Base-by-base conservation (phyloP, 2,113 vertebrate genomes). In the Hemicordylus capensis region DNA sequence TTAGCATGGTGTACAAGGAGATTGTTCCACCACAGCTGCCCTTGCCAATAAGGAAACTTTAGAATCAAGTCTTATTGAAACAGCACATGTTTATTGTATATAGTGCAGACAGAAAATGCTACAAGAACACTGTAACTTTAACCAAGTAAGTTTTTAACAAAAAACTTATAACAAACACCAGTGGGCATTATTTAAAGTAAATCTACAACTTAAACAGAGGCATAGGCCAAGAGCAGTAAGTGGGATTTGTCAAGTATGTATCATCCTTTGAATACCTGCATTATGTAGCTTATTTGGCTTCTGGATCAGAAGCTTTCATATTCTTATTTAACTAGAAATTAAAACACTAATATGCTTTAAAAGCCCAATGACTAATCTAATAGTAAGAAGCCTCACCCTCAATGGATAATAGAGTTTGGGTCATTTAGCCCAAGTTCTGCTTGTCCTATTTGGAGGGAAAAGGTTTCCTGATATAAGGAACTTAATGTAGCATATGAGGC, bases 41-140 rank as follows among this genome's bases (percentile, higher is more conserved):
- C 39, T 66, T 59, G 48, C 24, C 37, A 28, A 17, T 58, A 72
- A 56, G 17, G 26, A 70, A 20, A 3, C 66, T 85, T 61, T 11
- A 10, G 28, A 39, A 85, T 26, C 39, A 70, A 34, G 6, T 48
- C 22, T 31, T 70, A 48, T 44, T 48, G 54, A 48, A 42, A 28
- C 0, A 12, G 19, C 1, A 48, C 19, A 86, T 87, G 3, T 8
- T 95, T 93, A 88, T 92, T 93, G 91, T 69, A 46, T 73, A 76
- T 42, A 76, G 20, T 2, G 1, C 66, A 76, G 44, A 79, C 34
- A 46, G 20, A 44, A 87, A 64, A 24, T 20, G 51, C n/a, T n/a
- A n/a, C n/a, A n/a, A n/a, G n/a, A n/a, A n/a, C 58, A 89, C 86
- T 84, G 69, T 37, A 26, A 58, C 14, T 63, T 4, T 46, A 86